Evolutionary conservation across 2,888 invertebrate genomes (phyloP).

Genomic region (Nomada hirtipes): DNA sequence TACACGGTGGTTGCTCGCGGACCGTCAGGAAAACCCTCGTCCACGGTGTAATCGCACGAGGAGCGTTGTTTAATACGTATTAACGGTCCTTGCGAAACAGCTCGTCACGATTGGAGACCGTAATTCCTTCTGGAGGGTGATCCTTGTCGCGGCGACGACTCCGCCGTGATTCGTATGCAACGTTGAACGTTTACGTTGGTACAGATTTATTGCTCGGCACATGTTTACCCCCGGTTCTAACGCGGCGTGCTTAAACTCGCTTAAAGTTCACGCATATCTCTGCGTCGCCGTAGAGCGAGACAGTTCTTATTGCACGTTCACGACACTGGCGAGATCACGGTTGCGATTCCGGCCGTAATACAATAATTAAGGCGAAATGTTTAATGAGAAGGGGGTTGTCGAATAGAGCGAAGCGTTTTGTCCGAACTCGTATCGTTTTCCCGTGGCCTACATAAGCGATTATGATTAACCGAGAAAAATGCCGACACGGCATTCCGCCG

Average conservation of each 20-base stretch:
- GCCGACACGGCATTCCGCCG: slow-evolving; percentile 10
- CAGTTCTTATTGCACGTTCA: no score
- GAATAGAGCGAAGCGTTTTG: slow-evolving; percentile 35
- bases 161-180: background rate
- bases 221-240: slow-evolving; percentile 43
- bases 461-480: slow-evolving; percentile 47
- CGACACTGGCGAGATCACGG: no score
- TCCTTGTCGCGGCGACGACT: slow-evolving; percentile 9
- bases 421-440: slow-evolving; percentile 19
- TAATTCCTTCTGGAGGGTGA: slow-evolving; percentile 1
- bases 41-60: slow-evolving; percentile 5
- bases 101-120: background rate
- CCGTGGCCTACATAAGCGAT: slow-evolving; percentile 50
- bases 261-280: no score
- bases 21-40: background rate
- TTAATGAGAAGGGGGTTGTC: slow-evolving; percentile 10
- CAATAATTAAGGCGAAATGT: slow-evolving; percentile 10
- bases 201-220: slow-evolving; percentile 38
- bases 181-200: slow-evolving; percentile 9
- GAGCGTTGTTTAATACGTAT: slow-evolving; percentile 15
- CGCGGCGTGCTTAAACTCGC: background rate
- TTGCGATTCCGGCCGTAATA: background rate
- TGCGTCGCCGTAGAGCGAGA: no score
- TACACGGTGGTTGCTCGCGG: slow-evolving; percentile 15
- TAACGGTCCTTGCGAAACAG: slow-evolving; percentile 18